Percentiles rank a stretch among this genome's conserved stretches.
Conservation (phyloP, 2,888 invertebrate genomes). For the Athalia circularis region DNA sequence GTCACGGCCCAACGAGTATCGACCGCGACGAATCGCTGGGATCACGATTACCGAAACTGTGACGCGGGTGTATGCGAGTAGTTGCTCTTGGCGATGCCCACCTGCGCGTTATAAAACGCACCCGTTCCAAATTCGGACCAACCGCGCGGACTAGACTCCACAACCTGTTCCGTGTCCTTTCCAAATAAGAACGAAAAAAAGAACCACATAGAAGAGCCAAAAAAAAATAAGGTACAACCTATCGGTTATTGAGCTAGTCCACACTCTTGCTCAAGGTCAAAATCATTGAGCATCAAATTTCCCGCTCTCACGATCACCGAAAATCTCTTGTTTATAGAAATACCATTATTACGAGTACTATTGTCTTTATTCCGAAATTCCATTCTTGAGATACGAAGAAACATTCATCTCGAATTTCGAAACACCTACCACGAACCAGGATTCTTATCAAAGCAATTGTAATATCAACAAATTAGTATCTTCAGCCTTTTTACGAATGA, state of each 20-base stretch:
- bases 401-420: background rate
- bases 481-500: too few relatives aligned
- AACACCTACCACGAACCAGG: conserved; percentile 22
- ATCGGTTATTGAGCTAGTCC: conserved; percentile 31
- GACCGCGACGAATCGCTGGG: conserved; percentile 35
- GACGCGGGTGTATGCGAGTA: conserved; percentile 16
- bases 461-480: too few relatives aligned
- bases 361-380: too few relatives aligned
- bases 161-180: conserved; percentile 24
- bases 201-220: too few relatives aligned
- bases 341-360: too few relatives aligned
- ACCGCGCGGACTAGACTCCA: background rate
- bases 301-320: background rate
- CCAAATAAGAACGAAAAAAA: background rate
- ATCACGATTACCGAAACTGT: conserved; percentile 43
- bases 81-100: conserved; percentile 40
- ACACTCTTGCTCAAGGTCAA: conserved; percentile 14
- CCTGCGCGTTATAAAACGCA: conserved; percentile 32
- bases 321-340: too few relatives aligned
- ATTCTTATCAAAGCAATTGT: background rate
- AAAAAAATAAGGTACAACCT: conserved; percentile 19
- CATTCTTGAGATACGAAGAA: too few relatives aligned
- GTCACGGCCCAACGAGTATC: conserved; percentile 34
- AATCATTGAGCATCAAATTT: background rate
- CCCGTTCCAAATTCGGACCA: conserved; percentile 30